phyloP scores from a whole-genome alignment of 2,113 vertebrate genomes.

The Apteryx mantelli region DNA sequence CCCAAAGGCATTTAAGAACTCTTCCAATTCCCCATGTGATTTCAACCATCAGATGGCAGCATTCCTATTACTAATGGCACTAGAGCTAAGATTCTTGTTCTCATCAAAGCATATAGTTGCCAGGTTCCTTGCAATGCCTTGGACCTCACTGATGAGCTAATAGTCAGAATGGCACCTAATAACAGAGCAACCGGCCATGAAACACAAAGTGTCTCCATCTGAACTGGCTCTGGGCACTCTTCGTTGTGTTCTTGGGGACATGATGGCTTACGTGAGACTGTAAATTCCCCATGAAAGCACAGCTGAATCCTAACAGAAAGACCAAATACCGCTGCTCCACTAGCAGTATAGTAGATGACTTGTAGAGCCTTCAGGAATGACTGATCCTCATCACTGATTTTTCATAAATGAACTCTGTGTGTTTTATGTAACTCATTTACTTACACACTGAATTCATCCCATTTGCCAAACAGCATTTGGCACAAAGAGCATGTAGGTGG shows the following conservation, averaged over 20 bases:
- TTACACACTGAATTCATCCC: not conserved
- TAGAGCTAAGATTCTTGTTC: not conserved
- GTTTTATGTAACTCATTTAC: not conserved
- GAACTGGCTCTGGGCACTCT: not conserved
- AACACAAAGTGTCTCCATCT: not conserved
- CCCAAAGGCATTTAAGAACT: slow-evolving; percentile 5
- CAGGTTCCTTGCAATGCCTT: not conserved
- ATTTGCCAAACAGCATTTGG: not conserved
- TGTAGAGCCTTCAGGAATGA: not conserved
- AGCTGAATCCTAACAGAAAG: not conserved
- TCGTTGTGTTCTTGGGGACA: not conserved
- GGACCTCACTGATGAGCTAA: not conserved
- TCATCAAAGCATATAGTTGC: not conserved
- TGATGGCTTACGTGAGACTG: not conserved
- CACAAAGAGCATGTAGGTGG: rapidly evolving
- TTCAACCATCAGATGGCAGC: slow-evolving; percentile 78
- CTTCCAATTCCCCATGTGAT: slow-evolving; percentile 1
- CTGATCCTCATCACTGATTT: not conserved
- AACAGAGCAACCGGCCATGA: not conserved
- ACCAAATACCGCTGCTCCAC: not conserved
- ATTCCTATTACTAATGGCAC: slow-evolving; percentile 55
- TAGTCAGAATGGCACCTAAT: not conserved
- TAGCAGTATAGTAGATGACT: not conserved
- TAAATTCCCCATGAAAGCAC: not conserved
- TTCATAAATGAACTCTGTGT: not conserved